Conservation (phyloP, 2,797 vertebrate species). For the Aulostomus chinensis region DNA sequence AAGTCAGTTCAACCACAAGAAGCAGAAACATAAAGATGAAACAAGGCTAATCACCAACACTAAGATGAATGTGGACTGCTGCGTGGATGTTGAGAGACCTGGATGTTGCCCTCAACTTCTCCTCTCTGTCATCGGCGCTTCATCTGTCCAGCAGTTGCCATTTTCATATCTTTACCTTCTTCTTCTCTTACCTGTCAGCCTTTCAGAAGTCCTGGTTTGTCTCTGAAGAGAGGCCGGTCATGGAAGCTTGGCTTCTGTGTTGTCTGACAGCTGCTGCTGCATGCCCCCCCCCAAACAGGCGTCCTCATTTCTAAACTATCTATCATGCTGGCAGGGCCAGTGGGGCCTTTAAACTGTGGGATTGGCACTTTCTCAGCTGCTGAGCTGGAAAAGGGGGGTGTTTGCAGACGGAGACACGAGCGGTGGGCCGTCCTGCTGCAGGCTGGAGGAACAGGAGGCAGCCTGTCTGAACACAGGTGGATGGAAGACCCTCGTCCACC, state of each 20-base stretch:
- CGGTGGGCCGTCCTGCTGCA: slow-evolving; percentile 57
- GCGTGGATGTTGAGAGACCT: slow-evolving; percentile 9
- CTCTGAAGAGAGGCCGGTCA: slow-evolving; percentile 52
- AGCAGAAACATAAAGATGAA: no score
- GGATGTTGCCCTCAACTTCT: neutral
- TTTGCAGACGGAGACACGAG: slow-evolving; percentile 77
- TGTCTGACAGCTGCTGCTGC: slow-evolving; percentile 74
- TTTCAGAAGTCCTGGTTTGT: slow-evolving; percentile 29
- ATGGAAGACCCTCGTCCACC: slow-evolving; percentile 39
- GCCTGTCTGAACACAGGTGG: slow-evolving; percentile 68
- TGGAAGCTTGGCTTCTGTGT: slow-evolving; percentile 68
- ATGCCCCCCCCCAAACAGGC: slow-evolving; percentile 73
- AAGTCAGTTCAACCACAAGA: no score
- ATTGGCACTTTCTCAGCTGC: slow-evolving; percentile 90
- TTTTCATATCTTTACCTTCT: slow-evolving; percentile 43
- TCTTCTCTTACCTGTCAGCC: slow-evolving; percentile 39
- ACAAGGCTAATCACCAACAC: no score
- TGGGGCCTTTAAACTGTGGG: slow-evolving; percentile 87
- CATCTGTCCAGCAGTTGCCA: slow-evolving; percentile 27
- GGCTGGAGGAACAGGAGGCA: slow-evolving; percentile 57
- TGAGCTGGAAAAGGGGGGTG: slow-evolving; percentile 88
- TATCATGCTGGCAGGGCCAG: slow-evolving; percentile 86
- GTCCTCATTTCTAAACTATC: slow-evolving; percentile 90
- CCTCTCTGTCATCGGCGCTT: slow-evolving; percentile 19
- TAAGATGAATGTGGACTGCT: no score